Percentiles rank a stretch among this genome's conserved stretches.
phyloP scores from a whole-genome alignment of 2,113 vertebrate species.

The Oreochromis tanganicae region DNA sequence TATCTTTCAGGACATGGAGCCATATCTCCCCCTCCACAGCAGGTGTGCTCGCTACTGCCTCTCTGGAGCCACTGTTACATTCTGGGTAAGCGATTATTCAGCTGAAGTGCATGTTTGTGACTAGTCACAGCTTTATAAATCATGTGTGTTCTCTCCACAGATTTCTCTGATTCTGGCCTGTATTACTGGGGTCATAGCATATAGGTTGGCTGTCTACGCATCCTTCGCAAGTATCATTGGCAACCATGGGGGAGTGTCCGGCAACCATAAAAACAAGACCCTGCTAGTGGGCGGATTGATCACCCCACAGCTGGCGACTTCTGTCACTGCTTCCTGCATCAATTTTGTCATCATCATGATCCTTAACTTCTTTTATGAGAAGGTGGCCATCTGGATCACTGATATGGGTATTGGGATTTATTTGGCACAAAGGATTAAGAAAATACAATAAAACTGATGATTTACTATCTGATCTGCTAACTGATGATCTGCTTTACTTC shows the following conservation, averaged over 20 bases:
- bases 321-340: slow-evolving; percentile 90
- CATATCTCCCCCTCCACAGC: slow-evolving; percentile 81
- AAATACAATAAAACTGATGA: background rate
- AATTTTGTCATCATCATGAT: slow-evolving; percentile 98
- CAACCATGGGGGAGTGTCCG: slow-evolving; percentile 67
- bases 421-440: background rate
- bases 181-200: slow-evolving; percentile 90
- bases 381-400: slow-evolving; percentile 93
- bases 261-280: slow-evolving; percentile 76
- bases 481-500: background rate
- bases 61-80: slow-evolving; percentile 85
- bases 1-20: slow-evolving; percentile 85
- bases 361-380: slow-evolving; percentile 94
- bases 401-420: slow-evolving; percentile 82
- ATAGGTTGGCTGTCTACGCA: slow-evolving; percentile 89
- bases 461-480: background rate
- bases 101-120: background rate
- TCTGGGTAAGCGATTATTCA: slow-evolving; percentile 79
- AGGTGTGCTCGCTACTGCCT: slow-evolving; percentile 84
- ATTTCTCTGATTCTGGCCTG: slow-evolving; percentile 86
- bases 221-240: slow-evolving; percentile 91
- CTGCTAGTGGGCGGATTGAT: slow-evolving; percentile 82
- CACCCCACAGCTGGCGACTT: slow-evolving; percentile 91
- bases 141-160: slow-evolving; percentile 54
- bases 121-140: background rate